A percentile compares a stretch with the other conserved stretches of the same genome.
Evolutionary conservation across 2,113 vertebrate species (phyloP).

Genomic region (Dendropsophus ebraccatus): DNA sequence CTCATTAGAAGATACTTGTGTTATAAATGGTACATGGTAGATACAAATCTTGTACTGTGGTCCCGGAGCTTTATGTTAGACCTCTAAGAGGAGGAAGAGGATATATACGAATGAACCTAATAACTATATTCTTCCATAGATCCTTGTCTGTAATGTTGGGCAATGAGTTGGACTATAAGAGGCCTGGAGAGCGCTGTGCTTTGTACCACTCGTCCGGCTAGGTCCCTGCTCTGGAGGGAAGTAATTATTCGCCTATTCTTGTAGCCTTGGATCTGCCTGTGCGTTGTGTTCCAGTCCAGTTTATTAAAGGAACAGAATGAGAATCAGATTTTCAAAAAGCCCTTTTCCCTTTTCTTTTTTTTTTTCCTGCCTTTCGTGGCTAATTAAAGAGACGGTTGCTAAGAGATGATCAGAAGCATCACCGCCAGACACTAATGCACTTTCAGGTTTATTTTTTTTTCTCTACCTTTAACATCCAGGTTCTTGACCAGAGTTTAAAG

Average conservation of each 20-base stretch:
- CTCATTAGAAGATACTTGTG: no score
- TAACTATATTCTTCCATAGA: neutral
- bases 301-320: conserved; percentile 44
- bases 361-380: conserved; percentile 65
- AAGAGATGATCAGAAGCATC: conserved; percentile 70
- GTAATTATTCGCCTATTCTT: neutral
- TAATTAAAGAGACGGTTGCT: conserved; percentile 78
- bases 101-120: neutral
- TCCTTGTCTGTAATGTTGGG: neutral
- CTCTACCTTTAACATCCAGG: conserved; percentile 64
- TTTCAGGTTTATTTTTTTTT: conserved; percentile 57
- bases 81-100: neutral
- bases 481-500: conserved; percentile 58
- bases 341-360: conserved; percentile 58
- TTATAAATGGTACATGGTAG: no score
- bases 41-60: no score
- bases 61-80: no score
- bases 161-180: neutral
- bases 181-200: neutral
- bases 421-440: conserved; percentile 66
- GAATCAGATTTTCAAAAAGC: conserved; percentile 58
- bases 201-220: neutral
- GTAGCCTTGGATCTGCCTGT: neutral
- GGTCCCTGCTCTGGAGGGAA: neutral
- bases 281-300: conserved; percentile 40